Evolutionary conservation across 1,140 invertebrate species (phyloP).

Genomic region (Orchesella cincta): DNA sequence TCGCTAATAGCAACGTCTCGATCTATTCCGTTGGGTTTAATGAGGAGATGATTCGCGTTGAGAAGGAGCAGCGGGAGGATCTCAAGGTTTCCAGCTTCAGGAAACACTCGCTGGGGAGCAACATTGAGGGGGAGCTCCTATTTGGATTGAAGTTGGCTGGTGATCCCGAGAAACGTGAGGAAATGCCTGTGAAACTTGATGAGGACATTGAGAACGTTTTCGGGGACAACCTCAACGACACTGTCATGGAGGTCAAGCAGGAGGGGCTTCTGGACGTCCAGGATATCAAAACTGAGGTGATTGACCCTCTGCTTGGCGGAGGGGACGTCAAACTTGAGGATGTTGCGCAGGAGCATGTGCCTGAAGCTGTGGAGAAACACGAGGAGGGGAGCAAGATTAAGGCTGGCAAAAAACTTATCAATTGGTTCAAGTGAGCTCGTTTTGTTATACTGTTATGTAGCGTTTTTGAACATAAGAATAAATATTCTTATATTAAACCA

Average conservation of each 20-base stretch:
- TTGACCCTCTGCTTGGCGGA: not conserved
- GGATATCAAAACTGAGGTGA: not conserved
- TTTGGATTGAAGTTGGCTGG: not conserved
- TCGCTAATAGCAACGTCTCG: slow-evolving; percentile 87
- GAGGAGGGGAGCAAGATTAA: not conserved
- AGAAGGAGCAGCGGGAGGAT: not conserved
- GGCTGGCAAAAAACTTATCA: slow-evolving; percentile 5
- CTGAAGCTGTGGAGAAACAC: too few species aligned
- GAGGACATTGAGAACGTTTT: not conserved
- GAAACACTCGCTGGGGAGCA: slow-evolving; percentile 41
- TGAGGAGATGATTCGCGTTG: slow-evolving; percentile 53
- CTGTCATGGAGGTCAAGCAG: not conserved
- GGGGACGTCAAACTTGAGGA: not conserved
- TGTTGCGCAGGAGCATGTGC: not conserved
- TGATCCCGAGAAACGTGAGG: not conserved
- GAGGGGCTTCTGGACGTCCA: not conserved
- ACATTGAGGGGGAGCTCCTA: not conserved
- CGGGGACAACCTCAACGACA: not conserved
- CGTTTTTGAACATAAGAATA: too few species aligned
- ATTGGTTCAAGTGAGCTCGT: slow-evolving; percentile 22
- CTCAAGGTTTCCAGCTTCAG: not conserved
- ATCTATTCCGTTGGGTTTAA: slow-evolving; percentile 57
- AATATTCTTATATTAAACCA: too few species aligned
- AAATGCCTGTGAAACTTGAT: not conserved
- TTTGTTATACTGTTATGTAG: too few species aligned